These are phyloP conservation scores for Muscicapa comitata DNA, from an alignment of 2,797 vertebrate genomes.

Conservation along the genomic window DNA sequence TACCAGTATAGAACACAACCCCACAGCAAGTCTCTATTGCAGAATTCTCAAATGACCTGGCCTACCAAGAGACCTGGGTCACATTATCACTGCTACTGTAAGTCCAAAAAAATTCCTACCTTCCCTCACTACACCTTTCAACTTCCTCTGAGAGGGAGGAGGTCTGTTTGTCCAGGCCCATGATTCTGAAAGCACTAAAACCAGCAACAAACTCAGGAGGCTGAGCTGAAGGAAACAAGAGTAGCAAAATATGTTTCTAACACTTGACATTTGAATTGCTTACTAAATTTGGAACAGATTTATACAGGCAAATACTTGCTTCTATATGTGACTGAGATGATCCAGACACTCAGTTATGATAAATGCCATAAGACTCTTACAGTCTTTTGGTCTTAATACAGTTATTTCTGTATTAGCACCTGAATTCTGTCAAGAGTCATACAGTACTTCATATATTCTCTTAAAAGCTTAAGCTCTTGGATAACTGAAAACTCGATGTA, in stretches of 20 bases:
- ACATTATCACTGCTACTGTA: neutral
- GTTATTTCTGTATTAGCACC: neutral
- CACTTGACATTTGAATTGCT: neutral
- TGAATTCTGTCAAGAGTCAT: neutral
- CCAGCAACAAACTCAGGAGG: neutral
- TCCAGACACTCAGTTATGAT: neutral
- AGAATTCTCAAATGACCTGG: neutral
- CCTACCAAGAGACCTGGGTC: neutral
- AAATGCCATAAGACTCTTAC: neutral
- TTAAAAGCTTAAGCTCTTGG: neutral
- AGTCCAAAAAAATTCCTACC: neutral
- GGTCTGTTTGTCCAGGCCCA: neutral
- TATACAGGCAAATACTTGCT: neutral
- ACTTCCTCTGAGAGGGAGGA: neutral
- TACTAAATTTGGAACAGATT: neutral
- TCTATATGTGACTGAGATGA: neutral
- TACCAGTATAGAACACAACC: neutral
- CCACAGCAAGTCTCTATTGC: neutral
- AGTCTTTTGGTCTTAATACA: neutral
- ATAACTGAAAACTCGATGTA: neutral
- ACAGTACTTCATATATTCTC: neutral
- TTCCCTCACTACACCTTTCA: neutral
- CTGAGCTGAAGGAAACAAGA: neutral
- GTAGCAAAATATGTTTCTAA: neutral
- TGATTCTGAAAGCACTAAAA: neutral